Evolutionary conservation across 2,888 invertebrate species (phyloP), one percentile per base, ranked within the genome.

Genomic region (Sarcophaga carnaria): DNA sequence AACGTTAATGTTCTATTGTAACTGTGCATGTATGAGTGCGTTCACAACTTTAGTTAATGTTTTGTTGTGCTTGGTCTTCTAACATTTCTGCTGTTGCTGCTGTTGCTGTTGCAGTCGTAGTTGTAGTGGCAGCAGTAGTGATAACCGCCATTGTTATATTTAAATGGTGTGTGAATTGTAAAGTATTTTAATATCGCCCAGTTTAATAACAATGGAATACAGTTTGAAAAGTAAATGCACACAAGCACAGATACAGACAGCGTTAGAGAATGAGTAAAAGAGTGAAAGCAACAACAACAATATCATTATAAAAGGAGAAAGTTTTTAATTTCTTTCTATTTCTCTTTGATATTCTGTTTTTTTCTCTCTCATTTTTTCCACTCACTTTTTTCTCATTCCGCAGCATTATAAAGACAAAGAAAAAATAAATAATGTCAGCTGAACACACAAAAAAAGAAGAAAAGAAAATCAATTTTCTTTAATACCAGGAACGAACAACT

Each of bases 111-210:
- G 54, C 17, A 14, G 10, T 54, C 2, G 4, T 14, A 54, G 17
- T 54, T 14, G 17, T 54, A 0, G 54, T 17, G 17, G 54, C 17
- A 17, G 14, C 20, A 62, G 8, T 25, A 54, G 67, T 78, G 62
- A 22, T 64, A 74, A 80, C 76, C 77, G 60, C 75, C 70, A 86
- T 86, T 86, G 77, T 86, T 25, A 70, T 80, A 78, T 80, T 86
- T 80, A 78, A 86, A 86, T 86, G 83, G 83, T 83, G 83, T 86
- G 86, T 83, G 83, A 83, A 86, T 78, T 83, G 64, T 69, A n/a
- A 83, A 86, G 70, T 71, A 69, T 66, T 80, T 80, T 70, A 60
- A 37, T 60, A 27, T 62, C 54, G 25, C 66, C 76, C 76, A 76
- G 62, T 85, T 80, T 67, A 72, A 72, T 71, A 72, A 76, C 71